phyloP scores from a whole-genome alignment of 2,113 vertebrate species.

The Calonectris borealis region DNA sequence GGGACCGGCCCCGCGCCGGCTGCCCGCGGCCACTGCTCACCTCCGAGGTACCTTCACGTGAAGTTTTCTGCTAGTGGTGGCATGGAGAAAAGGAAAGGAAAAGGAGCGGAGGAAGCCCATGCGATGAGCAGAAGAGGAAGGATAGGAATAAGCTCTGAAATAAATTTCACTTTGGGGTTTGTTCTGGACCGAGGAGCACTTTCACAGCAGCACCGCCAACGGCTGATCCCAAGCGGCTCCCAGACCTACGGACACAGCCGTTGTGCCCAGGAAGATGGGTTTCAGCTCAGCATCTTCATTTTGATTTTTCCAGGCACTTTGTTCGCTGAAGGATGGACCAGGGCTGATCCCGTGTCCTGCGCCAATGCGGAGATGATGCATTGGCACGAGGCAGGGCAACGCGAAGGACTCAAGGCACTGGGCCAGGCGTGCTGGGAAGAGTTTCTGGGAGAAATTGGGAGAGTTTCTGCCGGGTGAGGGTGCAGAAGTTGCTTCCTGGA shows the following conservation, averaged over 20 bases:
- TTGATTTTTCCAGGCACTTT: background rate
- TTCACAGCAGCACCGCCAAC: accelerated
- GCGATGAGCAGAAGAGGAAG: background rate
- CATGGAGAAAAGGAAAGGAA: background rate
- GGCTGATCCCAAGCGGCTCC: background rate
- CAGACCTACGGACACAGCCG: accelerated
- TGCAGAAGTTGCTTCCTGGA: background rate
- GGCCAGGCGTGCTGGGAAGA: background rate
- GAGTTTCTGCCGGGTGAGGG: accelerated
- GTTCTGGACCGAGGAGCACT: accelerated
- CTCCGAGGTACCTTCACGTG: accelerated
- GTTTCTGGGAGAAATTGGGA: background rate
- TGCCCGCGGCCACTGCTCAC: background rate
- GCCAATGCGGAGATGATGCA: background rate
- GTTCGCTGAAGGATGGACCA: accelerated
- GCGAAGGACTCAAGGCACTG: accelerated
- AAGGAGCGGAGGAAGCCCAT: background rate
- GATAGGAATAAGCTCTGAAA: background rate
- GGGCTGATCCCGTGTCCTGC: background rate
- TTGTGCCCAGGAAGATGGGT: background rate
- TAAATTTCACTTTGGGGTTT: background rate
- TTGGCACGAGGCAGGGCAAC: background rate
- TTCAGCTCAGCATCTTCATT: background rate
- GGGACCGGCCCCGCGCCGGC: accelerated
- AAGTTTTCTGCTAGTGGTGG: background rate